Base-by-base conservation (phyloP, 2,113 vertebrate species). In the Pongo abelii region DNA sequence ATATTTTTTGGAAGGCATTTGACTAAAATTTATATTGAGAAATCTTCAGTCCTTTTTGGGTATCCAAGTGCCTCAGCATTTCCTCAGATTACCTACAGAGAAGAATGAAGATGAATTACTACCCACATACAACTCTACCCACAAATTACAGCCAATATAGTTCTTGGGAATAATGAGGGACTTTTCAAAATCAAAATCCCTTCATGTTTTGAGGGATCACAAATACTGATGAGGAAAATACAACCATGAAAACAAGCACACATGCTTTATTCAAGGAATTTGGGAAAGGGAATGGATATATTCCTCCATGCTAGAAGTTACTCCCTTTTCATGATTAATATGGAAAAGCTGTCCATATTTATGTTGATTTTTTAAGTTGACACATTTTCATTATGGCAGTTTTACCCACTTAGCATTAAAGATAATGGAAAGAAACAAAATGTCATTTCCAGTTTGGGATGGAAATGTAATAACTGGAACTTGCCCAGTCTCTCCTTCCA, bases 161-260 rank as follows among this genome's bases (percentile, higher is more conserved):
- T 67, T 90, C 69, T 84, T 72, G 17, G 43, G 48, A 94, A 84
- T 77, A 16, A 80, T 40, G 25, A 27, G 22, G 7, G 23, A 38
- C 89, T n/a, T 97, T 96, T 95, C 70, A 81, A 78, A 96, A 77
- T 81, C 20, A 96, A 97, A 89, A 86, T 78, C 35, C 43, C 89
- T 40, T 93, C 84, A 89, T 43, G 9, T 92, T 77, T 88, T 93
- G 87, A 93, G 85, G 64, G 40, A 69, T 89, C 81, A 74, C 25
- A 59, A 92, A 81, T 78, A 96, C 9, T 38, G 17, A 89, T 57
- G 20, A 86, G 43, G 50, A 77, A 75, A 77, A 94, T 84, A 48
- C 48, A 84, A 48, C 10, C 38, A 80, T 57, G 74, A 83, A 13
- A 74, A 79, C 10, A 67, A 83, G 61, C 50, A 91, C 46, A 84